Evolutionary conservation across 2,797 vertebrate genomes (phyloP), one percentile per base, ranked within the genome.

Genomic region (Periophthalmus magnuspinnatus): DNA sequence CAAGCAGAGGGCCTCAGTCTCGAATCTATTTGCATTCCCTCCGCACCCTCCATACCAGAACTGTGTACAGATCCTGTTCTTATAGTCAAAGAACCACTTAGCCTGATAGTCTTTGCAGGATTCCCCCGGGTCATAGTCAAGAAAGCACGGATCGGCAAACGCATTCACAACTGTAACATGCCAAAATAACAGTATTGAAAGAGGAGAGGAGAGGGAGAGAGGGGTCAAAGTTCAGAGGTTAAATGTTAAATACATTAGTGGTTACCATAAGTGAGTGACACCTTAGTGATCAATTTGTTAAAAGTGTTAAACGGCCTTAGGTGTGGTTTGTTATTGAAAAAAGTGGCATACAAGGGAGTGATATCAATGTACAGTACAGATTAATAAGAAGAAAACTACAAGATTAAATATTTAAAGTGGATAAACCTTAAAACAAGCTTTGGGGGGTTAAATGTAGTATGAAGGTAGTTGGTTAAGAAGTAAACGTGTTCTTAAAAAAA

Each of bases 41-140:
- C 88, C 91, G 58, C 95, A 95, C 90, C 94, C 94, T 91, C 94
- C 94, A 86, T 92, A 95, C 94, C 94, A 95, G 93, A 94, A 92
- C 92, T 92, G 90, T 82, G 91, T 83, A 95, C 95, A 96, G 93
- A 94, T 92, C 90, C 94, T 89, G 86, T 86, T 87, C 91, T 92
- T 93, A 93, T 81, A 93, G 92, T 95, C 94, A 96, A 94, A 96
- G 94, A 94, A 95, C 94, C 94, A 95, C 84, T 93, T 95, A 95
- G 91, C 90, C 90, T 94, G 89, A 95, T 93, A 94, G 81, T 94
- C 94, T 94, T 94, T 93, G 92, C 94, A 95, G 65, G 91, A 91
- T 71, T 88, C 88, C 93, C 94, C 95, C 84, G 89, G 86, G 84
- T 95, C 94, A 95, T 90, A 93, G 87, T 94, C 94, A 95, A 94